Evolutionary conservation across 2,113 vertebrate species (phyloP), one percentile per base, ranked within the genome.

Genomic region (Leuciscus idus): DNA sequence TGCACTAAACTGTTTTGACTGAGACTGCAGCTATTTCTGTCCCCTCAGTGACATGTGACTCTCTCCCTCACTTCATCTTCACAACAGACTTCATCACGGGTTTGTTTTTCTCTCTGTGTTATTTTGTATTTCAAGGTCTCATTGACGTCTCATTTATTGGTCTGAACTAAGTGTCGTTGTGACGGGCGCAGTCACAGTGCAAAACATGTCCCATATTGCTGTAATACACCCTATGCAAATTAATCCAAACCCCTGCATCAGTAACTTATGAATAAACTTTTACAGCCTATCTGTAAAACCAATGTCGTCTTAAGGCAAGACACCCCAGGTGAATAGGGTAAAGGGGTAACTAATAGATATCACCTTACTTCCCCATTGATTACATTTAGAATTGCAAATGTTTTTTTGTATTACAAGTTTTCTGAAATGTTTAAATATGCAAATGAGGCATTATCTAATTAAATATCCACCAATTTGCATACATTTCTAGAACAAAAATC

Each of bases 11-110:
- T 70, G 64, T 83, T 68, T 39, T 82, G 39, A 82, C 62, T 66
- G 61, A 68, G 46, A 66, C 62, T 66, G 39, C 21, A 79, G 61
- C 76, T 76, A 85, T 85, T 85, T 70, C 43, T 74, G 33, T 81
- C 30, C 36, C 50, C 70, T 70, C 80, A 3, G 26, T 0, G 12
- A 73, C 85, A 82, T 82, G 85, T 86, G 85, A 86, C 36, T 74
- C 48, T 64, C 55, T 26, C 77, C 23, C 68, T 57, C 74, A 12
- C 57, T 64, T 64, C 52, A 28, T 74, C 50, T 72, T 57, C 39
- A 73, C 64, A 81, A 62, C 66, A 81, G 26, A 80, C 61, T 33
- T 23, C 57, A 43, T n/a, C 64, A 79, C 55, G 17, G n/a, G 77
- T 61, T 81, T 55, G 59, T 72, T 59, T 80, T 68, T 50, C 7